A percentile compares a stretch with the other conserved stretches of the same genome.
phyloP scores from a whole-genome alignment of 2,888 invertebrate species.

The Cylloceria caligata region DNA sequence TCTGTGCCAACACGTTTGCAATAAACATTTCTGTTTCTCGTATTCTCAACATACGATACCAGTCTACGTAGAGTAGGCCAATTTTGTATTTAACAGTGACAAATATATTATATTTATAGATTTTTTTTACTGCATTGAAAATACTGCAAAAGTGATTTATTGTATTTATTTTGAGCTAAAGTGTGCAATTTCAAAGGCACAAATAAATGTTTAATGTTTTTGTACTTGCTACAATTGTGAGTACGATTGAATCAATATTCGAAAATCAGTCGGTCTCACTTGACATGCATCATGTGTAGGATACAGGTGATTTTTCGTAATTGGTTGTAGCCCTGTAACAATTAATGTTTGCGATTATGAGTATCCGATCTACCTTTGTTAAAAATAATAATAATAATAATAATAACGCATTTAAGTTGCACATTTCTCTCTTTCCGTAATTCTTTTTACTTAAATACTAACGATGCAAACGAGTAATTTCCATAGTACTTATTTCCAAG shows the following conservation, averaged over 20 bases:
- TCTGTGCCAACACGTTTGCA: constrained; percentile 15
- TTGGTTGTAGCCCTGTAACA: constrained; percentile 20
- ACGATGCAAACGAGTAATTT: constrained; percentile 56
- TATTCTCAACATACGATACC: background rate
- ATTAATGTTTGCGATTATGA: constrained; percentile 50
- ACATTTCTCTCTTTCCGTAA: background rate
- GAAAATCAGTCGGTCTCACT: background rate
- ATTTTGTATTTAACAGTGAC: background rate
- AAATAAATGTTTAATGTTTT: background rate
- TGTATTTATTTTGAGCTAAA: background rate
- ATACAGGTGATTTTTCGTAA: background rate
- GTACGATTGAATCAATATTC: background rate
- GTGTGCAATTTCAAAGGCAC: background rate
- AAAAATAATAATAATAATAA: too few species aligned
- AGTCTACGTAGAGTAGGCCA: background rate
- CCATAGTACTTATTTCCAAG: constrained; percentile 65
- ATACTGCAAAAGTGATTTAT: background rate
- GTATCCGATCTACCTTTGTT: too few species aligned
- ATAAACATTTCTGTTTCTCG: background rate
- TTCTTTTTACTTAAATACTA: constrained; percentile 32
- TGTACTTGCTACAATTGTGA: background rate
- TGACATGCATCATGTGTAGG: background rate
- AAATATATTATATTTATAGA: too few species aligned
- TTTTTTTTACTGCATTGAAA: background rate
- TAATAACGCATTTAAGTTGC: background rate